Evolutionary conservation across 2,888 invertebrate species (phyloP).

Genomic region (Plebejus anna): DNA sequence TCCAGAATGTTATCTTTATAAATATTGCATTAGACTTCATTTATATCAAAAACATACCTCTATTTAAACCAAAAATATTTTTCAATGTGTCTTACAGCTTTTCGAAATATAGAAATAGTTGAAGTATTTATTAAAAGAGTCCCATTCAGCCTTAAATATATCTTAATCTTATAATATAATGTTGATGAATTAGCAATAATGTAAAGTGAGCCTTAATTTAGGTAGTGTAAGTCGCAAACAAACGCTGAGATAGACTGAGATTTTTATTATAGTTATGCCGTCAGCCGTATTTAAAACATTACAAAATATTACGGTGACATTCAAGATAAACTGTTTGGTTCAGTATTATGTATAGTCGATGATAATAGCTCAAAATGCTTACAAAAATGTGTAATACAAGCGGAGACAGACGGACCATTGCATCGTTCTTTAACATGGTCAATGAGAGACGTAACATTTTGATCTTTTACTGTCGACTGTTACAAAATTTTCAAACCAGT

Average conservation of each 20-base stretch:
- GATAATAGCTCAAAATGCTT: background rate
- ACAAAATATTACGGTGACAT: background rate
- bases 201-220: conserved; percentile 30
- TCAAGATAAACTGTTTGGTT: conserved; percentile 7
- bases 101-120: conserved; percentile 21
- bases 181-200: conserved; percentile 30
- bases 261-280: conserved; percentile 31
- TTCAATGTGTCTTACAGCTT: conserved; percentile 26
- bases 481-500: background rate
- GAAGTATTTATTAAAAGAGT: conserved; percentile 3
- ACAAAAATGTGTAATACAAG: background rate
- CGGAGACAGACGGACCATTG: background rate
- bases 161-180: conserved; percentile 14
- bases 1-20: conserved; percentile 4
- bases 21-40: conserved; percentile 9
- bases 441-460: background rate
- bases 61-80: conserved; percentile 27
- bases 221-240: conserved; percentile 25
- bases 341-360: background rate
- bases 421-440: background rate
- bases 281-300: background rate
- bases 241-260: conserved; percentile 34
- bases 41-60: conserved; percentile 25
- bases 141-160: conserved; percentile 21
- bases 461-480: background rate